Evolutionary conservation across 2,888 invertebrate species (phyloP), one percentile per base, ranked within the genome.

Genomic region (Caradrina kadenii): DNA sequence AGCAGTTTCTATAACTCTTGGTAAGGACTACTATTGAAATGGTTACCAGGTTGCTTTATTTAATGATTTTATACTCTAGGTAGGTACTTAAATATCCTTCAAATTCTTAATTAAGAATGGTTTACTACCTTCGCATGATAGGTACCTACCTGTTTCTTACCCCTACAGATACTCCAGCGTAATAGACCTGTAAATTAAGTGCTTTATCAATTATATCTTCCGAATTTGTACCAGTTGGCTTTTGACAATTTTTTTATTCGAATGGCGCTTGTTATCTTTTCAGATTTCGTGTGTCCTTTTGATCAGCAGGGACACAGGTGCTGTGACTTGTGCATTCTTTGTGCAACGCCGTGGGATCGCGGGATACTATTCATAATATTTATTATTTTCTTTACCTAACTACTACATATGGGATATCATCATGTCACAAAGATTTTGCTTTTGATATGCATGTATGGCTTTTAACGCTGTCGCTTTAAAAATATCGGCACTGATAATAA

Each of bases 321-420:
- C 84, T 90, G 90, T 93, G 93, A 93, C 93, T 93, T 93, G 93
- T 92, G 89, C 88, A 93, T 93, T 93, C 91, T 92, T 92, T 90
- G 87, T 89, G 85, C 84, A 83, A 86, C 76, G 75, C 76, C 88
- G 89, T 90, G 91, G 86, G 88, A 89, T 83, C 84, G 72, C 67
- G 50, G 59, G 63, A 58, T 42, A 76, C 79, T 79, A 73, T 80
- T 79, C 82, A 88, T 72, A 81, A 83, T 81, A 79, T 84, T 85
- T 84, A 86, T 82, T 81, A 83, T 81, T 83, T 77, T 83, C 72
- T 73, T 76, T 83, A 60, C 45, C 45, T 76, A 80, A 74, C 71
- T 65, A 70, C 49, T 56, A 58, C 67, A 50, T 55, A 26, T 26
- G 54, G 10, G 22, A 52, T 76, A 26, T 35, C 42, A 26, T 49